Evolutionary conservation across 1,140 invertebrate species (phyloP).

Genomic region (Drosophila jambulina): DNA sequence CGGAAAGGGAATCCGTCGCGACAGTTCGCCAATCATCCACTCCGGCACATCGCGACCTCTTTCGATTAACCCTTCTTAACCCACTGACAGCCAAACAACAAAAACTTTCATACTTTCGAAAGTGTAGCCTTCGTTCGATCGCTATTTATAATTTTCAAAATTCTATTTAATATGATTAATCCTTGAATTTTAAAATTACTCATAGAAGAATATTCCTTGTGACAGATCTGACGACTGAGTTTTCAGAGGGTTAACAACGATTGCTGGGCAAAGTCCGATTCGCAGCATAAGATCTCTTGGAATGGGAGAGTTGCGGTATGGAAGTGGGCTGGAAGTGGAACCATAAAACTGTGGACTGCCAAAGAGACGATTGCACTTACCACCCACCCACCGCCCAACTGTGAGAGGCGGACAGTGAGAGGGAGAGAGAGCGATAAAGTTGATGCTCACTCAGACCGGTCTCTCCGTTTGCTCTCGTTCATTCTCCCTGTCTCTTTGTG

Average conservation of each 20-base stretch:
- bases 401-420: constrained; percentile 15
- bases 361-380: constrained; percentile 28
- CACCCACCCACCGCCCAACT: constrained; percentile 29
- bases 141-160: not conserved
- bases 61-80: constrained; percentile 14
- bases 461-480: constrained; percentile 19
- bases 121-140: not conserved
- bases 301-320: not conserved
- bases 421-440: constrained; percentile 19
- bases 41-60: constrained; percentile 7
- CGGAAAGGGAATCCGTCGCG: constrained; percentile 56
- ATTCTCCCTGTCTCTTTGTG: constrained; percentile 13
- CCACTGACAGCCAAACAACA: not conserved
- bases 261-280: constrained; percentile 33
- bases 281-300: constrained; percentile 27
- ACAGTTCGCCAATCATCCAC: constrained; percentile 26
- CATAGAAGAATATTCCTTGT: not conserved
- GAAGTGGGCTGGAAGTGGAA: constrained; percentile 41
- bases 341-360: constrained; percentile 40
- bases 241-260: constrained; percentile 24
- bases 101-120: not conserved
- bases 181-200: no score
- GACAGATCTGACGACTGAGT: not conserved
- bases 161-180: no score
- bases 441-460: constrained; percentile 16